Evolutionary conservation across 2,888 invertebrate genomes (phyloP).

Genomic region (Drosophila parthenogenetica): DNA sequence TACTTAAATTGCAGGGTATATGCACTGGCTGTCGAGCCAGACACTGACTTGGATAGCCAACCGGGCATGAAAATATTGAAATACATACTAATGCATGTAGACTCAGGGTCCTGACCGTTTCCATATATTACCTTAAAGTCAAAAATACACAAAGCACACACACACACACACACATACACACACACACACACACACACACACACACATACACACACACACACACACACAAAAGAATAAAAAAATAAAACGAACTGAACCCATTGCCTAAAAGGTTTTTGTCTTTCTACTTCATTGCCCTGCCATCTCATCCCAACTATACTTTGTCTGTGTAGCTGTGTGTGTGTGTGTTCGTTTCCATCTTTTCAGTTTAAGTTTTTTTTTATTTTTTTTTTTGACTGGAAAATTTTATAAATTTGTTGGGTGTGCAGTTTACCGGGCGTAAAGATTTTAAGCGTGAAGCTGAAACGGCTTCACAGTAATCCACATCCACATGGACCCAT

Average conservation of each 20-base stretch:
- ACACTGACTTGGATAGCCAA: conserved; percentile 29
- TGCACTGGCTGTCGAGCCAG: conserved; percentile 9
- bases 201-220: neutral
- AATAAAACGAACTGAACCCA: conserved; percentile 38
- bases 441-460: conserved; percentile 70
- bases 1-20: conserved; percentile 8
- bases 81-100: conserved; percentile 39
- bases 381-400: conserved; percentile 28
- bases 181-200: conserved; percentile 1
- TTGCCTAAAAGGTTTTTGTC: conserved; percentile 67
- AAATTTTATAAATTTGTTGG: conserved; percentile 61
- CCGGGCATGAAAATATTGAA: conserved; percentile 59
- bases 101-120: conserved; percentile 30
- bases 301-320: conserved; percentile 51
- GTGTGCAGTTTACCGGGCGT: conserved; percentile 59
- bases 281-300: conserved; percentile 65
- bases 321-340: conserved; percentile 16
- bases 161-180: conserved; percentile 8
- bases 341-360: neutral
- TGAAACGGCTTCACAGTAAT: conserved; percentile 60
- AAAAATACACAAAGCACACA: conserved; percentile 42
- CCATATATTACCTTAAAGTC: conserved; percentile 57
- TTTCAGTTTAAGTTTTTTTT: neutral
- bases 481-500: conserved; percentile 67
- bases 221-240: neutral